phyloP scores from a whole-genome alignment of 2,797 vertebrate species.

The Sebastes umbrosus region DNA sequence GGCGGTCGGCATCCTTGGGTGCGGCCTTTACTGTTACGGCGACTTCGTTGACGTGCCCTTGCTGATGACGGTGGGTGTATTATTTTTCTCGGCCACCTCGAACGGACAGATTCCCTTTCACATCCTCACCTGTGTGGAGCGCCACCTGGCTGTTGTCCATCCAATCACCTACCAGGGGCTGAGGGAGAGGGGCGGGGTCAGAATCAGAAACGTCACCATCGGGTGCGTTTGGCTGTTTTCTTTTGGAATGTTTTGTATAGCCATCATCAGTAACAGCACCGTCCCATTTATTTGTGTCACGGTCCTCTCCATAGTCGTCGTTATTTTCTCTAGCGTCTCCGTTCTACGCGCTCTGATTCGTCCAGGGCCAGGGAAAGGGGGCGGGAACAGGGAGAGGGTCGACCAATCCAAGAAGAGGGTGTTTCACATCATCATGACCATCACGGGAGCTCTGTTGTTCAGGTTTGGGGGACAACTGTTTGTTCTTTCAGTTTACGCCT shows the following conservation, averaged over 20 bases:
- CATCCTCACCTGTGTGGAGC: conserved; percentile 41
- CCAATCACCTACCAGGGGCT: conserved; percentile 46
- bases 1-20: neutral
- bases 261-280: rapidly evolving
- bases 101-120: conserved; percentile 12
- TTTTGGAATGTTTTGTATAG: neutral
- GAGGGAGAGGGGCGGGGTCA: neutral
- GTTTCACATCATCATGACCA: conserved; percentile 18
- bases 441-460: neutral
- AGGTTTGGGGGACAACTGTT: neutral
- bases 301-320: rapidly evolving
- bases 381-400: rapidly evolving
- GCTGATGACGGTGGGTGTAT: rapidly evolving
- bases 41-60: rapidly evolving
- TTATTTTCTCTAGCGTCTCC: conserved; percentile 3
- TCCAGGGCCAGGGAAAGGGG: neutral
- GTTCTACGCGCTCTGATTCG: neutral
- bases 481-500: neutral
- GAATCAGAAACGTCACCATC: conserved; percentile 4
- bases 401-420: conserved; percentile 23
- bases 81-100: rapidly evolving
- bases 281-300: rapidly evolving
- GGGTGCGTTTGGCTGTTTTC: neutral
- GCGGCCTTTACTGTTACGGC: neutral
- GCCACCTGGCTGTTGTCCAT: conserved; percentile 47